Evolutionary conservation across 1,140 invertebrate species (phyloP), one percentile per base, ranked within the genome.

Genomic region (Capitella teleta): DNA sequence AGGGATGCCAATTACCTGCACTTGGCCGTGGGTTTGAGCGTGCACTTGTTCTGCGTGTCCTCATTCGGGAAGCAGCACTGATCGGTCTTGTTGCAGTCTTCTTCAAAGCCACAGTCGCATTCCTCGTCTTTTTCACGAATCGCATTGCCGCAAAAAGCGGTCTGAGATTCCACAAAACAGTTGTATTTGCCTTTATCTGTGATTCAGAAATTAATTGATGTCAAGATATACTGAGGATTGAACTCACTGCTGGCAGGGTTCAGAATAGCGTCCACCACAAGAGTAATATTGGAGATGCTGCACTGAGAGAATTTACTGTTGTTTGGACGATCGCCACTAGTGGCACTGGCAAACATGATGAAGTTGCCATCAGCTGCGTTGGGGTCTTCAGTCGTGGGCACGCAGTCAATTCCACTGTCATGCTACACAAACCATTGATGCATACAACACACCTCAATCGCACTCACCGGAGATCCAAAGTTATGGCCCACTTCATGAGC

Each of bases 401-500:
- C 62, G 57, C 69, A 72, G n/a, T 90, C 83, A 24, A 80, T 78
- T 1, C 93, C 92, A 73, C 87, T 94, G 72, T 98, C 94, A 73
- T 98, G 94, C 86, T 93, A 73, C 14, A 2, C 3, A 32, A 12
- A 37, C n/a, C 32, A 34, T 34, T 34, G 16, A 12, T 34, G 16
- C 32, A 34, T 34, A 34, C 16, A 10, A 34, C 32, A 34, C 10
- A 34, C 16, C 32, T 34, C 10, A 34, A 40, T n/a, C 6, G 8
- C 5, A 25, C 42, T 10, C 28, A 44, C 42, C n/a, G 45, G 45
- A 32, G 93, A 96, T 46, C 95, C 95, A 76, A 98, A 98, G 74
- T 98, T 99, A 66, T 98, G 95, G 3, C 95, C 95, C 62, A 98
- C 96, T 75, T 99, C 95, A 70, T 99, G 95, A 6, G 95, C 96